Percentiles rank a stretch among this genome's conserved stretches.
These are phyloP conservation scores for Hydra vulgaris DNA, from an alignment of 30 jellyfish, hydroid and myxozoan species.

Conservation along the genomic window DNA sequence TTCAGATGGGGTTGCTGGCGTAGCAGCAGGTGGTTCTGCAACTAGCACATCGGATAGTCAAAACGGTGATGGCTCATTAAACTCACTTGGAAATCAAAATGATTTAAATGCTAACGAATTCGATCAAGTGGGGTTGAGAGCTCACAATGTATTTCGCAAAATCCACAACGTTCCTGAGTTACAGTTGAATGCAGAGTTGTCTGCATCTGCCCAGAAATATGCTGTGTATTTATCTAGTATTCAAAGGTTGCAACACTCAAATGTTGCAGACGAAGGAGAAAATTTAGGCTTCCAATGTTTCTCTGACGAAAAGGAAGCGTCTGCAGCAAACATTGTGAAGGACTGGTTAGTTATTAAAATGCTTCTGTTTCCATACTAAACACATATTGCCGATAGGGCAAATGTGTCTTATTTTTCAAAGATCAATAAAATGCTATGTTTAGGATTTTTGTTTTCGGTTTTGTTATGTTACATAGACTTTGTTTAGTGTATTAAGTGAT, in stretches of 20 bases:
- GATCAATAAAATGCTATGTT: too few species aligned
- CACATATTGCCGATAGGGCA: too few species aligned
- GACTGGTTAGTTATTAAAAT: neutral
- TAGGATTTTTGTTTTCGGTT: too few species aligned
- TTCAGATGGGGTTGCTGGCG: neutral
- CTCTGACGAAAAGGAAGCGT: conserved; percentile 3
- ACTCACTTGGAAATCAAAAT: too few species aligned
- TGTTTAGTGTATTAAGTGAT: too few species aligned
- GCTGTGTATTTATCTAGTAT: conserved; percentile 8
- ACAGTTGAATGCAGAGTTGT: neutral
- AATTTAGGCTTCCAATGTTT: neutral
- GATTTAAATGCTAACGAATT: neutral
- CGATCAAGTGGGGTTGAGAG: conserved; percentile 2
- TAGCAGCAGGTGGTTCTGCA: neutral
- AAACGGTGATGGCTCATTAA: neutral
- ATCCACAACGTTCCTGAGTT: neutral
- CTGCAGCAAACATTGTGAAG: conserved; percentile 13
- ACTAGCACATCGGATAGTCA: neutral
- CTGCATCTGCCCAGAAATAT: conserved; percentile 10
- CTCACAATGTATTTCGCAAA: conserved; percentile 17
- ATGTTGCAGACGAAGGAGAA: conserved; percentile 17
- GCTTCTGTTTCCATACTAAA: too few species aligned
- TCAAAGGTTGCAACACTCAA: conserved; percentile 9
- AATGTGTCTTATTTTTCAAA: too few species aligned
- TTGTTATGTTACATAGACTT: too few species aligned